Evolutionary conservation across 2,888 invertebrate genomes (phyloP), one percentile per base, ranked within the genome.

Genomic region (Chrysolina americana): DNA sequence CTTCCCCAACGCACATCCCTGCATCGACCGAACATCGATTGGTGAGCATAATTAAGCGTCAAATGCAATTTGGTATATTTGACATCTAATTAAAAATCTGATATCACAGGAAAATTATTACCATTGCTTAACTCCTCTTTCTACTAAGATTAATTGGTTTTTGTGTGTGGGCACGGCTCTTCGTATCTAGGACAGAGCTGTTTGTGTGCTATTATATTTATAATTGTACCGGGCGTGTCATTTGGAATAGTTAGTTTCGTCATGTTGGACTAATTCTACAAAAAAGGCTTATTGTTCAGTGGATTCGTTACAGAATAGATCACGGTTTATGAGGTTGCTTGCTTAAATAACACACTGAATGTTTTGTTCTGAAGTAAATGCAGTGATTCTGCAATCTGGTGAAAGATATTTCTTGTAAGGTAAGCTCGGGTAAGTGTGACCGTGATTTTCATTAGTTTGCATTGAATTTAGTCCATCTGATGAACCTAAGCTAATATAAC

Each of bases 51-150:
- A 85, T 86, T 86, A 85, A 85, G 83, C 85, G 84, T 85, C 85
- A 84, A 85, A 85, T 82, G 86, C 85, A 87, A 87, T 87, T 86
- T 85, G 84, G 84, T 85, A 85, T 83, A 85, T 86, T 85, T 87
- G 87, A 87, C 87, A 87, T 86, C 84, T 86, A 87, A 87, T 87
- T 87, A 87, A 86, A 87, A 87, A 86, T 85, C 84, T 83, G 86
- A 86, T 84, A 84, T 82, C 82, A 80, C 73, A 76, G 79, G 79
- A 83, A 81, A 84, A 84, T 82, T 84, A 84, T 83, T 81, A 82
- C 81, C 80, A 81, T 79, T 82, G 82, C 80, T 78, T 78, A 80
- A 82, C 79, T 82, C 79, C 77, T 79, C 79, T 73, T 72, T 79
- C 80, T 83, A 83, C 82, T 83, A 81, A 81, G 80, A 83, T 83